These are phyloP conservation scores for Micronisus gabar DNA, from an alignment of 2,113 vertebrate species.

Conservation along the genomic window DNA sequence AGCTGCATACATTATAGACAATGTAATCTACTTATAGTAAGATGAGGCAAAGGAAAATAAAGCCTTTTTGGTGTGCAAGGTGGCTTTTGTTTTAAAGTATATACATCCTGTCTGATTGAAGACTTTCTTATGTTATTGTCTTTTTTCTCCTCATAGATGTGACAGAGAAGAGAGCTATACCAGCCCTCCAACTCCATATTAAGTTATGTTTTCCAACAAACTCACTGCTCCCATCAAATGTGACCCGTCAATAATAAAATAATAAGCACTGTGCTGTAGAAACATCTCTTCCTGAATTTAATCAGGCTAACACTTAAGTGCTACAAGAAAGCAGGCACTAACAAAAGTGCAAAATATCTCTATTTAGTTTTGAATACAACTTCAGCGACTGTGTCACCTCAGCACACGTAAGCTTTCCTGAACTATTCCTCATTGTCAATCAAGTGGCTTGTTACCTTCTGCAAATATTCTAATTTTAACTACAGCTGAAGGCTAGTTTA, in stretches of 20 bases:
- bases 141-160: not conserved
- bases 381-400: not conserved
- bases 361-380: not conserved
- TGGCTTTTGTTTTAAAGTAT: constrained; percentile 4
- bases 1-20: constrained; percentile 19
- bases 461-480: not conserved
- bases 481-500: not conserved
- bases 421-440: not conserved
- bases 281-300: not conserved
- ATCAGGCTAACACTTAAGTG: not conserved
- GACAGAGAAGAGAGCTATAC: not conserved
- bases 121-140: not conserved
- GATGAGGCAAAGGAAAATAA: not conserved
- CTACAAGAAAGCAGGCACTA: not conserved
- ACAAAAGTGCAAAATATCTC: not conserved
- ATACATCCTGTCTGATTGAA: not conserved
- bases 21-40: constrained; percentile 13
- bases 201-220: not conserved
- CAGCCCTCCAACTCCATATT: not conserved
- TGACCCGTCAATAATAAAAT: not conserved
- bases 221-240: not conserved
- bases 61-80: not conserved
- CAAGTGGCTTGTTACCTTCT: not conserved
- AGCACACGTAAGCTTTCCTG: not conserved
- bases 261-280: not conserved